Percentiles rank a stretch among this genome's conserved stretches.
phyloP scores from a whole-genome alignment of 2,797 vertebrate genomes.

The Sciaenops ocellatus region DNA sequence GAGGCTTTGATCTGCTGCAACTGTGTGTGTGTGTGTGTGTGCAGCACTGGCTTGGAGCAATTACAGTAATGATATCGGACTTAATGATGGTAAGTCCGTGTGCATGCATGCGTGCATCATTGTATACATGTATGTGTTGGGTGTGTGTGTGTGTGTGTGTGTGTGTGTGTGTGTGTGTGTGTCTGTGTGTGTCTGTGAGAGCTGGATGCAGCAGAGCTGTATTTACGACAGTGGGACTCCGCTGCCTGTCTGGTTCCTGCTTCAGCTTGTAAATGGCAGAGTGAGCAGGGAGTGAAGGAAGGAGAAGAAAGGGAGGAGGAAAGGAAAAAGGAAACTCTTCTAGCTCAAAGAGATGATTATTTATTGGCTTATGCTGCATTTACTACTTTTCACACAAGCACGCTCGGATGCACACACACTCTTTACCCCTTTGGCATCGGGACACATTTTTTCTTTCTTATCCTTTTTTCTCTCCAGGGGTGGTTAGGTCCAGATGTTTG shows the following conservation, averaged over 20 bases:
- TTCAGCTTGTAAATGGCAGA: constrained; percentile 30
- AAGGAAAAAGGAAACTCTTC: constrained; percentile 38
- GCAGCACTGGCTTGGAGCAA: constrained; percentile 40
- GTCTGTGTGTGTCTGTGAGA: constrained; percentile 22
- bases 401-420: neutral
- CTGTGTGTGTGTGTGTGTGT: constrained; percentile 21
- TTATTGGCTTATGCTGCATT: constrained; percentile 19
- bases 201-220: constrained; percentile 7
- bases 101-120: constrained; percentile 18
- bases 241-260: constrained; percentile 34
- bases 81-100: constrained; percentile 50
- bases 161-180: neutral
- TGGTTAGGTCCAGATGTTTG: constrained; percentile 48
- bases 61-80: constrained; percentile 57
- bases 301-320: constrained; percentile 10
- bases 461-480: constrained; percentile 29
- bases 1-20: constrained; percentile 64
- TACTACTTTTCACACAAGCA: constrained; percentile 26
- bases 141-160: constrained; percentile 27
- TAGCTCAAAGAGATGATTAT: constrained; percentile 38
- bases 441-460: constrained; percentile 30
- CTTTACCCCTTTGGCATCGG: constrained; percentile 29
- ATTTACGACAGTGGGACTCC: constrained; percentile 27
- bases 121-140: neutral
- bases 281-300: neutral